Evolutionary conservation across 35 echinoderm and acorn worm genomes (phyloP).

Genomic region (Acanthaster planci): DNA sequence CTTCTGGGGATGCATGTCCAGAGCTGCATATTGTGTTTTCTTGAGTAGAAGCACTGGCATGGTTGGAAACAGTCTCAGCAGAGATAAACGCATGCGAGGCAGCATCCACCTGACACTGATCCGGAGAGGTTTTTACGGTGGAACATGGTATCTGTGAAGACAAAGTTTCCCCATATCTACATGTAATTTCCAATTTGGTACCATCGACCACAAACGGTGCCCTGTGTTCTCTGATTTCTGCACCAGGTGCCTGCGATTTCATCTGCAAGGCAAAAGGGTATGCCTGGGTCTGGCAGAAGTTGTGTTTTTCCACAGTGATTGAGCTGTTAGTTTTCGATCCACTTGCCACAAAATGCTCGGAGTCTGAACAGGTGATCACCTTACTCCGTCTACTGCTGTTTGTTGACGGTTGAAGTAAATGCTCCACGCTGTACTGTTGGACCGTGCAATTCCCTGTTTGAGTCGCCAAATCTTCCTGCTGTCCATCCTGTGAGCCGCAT

Average conservation of each 20-base stretch:
- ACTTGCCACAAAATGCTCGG: neutral
- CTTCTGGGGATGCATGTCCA: neutral
- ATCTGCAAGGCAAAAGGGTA: neutral
- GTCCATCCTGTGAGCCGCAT: neutral
- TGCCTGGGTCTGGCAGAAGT: neutral
- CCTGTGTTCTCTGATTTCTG: neutral
- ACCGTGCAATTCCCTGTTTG: neutral
- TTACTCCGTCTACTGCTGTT: neutral
- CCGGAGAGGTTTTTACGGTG: neutral
- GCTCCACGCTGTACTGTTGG: neutral
- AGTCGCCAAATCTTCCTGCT: neutral
- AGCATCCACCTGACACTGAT: neutral
- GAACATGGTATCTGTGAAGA: neutral
- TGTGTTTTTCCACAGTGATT: neutral
- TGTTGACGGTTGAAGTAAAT: neutral
- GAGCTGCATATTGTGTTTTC: slow-evolving; percentile 14
- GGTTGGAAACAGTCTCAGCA: neutral
- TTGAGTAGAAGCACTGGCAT: neutral
- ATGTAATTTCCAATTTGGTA: neutral
- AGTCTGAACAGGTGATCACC: neutral
- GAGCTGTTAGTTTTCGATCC: neutral
- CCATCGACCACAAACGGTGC: neutral
- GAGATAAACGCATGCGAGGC: neutral
- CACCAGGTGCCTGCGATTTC: neutral
- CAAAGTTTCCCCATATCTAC: neutral